Evolutionary conservation across 2,797 vertebrate species (phyloP).

Genomic region (Ficedula albicollis): DNA sequence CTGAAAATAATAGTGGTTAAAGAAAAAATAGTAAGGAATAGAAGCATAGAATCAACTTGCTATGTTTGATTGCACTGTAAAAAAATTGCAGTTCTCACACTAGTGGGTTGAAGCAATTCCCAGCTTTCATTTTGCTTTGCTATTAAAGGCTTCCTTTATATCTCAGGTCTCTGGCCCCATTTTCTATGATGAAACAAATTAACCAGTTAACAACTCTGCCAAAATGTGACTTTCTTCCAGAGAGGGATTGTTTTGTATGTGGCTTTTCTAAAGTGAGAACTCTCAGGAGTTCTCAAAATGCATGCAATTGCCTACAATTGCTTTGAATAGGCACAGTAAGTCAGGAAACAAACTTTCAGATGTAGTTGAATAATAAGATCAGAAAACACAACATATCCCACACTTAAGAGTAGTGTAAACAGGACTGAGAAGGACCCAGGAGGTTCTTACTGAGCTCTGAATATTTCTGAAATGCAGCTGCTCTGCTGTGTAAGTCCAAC

Average conservation of each 20-base stretch:
- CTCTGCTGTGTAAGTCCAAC: background rate
- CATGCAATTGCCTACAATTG: background rate
- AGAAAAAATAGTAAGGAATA: background rate
- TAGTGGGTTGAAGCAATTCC: background rate
- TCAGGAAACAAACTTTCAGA: background rate
- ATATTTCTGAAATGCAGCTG: background rate
- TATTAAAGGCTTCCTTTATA: background rate
- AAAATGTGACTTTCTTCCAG: background rate
- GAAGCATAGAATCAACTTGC: background rate
- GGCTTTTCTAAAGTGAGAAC: background rate
- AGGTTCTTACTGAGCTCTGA: background rate
- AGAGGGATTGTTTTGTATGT: background rate
- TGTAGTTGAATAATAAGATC: background rate
- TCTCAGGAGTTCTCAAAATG: background rate
- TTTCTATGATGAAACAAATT: background rate
- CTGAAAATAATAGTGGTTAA: background rate
- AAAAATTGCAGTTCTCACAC: background rate
- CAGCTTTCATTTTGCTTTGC: background rate
- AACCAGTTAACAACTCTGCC: background rate
- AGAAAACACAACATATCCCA: background rate
- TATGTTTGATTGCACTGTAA: background rate
- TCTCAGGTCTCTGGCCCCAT: background rate
- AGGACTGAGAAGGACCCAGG: background rate
- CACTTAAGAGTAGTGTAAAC: background rate
- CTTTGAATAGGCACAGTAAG: background rate